phyloP scores from a whole-genome alignment of 2,888 invertebrate species.

The Zeuzera pyrina region DNA sequence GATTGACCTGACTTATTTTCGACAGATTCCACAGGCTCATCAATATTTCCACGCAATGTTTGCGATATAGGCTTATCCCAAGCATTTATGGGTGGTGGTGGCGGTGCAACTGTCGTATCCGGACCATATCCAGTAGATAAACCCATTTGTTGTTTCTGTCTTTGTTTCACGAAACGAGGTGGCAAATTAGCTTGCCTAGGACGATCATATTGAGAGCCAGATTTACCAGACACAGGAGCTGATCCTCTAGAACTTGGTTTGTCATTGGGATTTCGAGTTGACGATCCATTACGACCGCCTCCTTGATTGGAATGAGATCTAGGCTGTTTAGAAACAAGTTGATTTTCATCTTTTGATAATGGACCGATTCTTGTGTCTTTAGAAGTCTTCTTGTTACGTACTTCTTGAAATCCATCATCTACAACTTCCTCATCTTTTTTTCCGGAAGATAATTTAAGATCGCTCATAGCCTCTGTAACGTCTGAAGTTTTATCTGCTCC shows the following conservation, averaged over 20 bases:
- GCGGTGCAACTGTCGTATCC: slow-evolving; percentile 72
- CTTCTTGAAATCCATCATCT: slow-evolving; percentile 87
- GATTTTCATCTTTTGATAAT: slow-evolving; percentile 50
- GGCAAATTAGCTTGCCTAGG: slow-evolving; percentile 78
- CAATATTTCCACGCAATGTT: slow-evolving; percentile 74
- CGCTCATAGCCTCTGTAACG: slow-evolving; percentile 54
- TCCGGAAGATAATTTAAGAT: slow-evolving; percentile 42
- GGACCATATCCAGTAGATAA: slow-evolving; percentile 54
- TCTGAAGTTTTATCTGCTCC: slow-evolving; percentile 49
- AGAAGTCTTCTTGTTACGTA: slow-evolving; percentile 83
- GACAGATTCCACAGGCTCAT: slow-evolving; percentile 37
- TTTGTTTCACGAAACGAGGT: slow-evolving; percentile 84
- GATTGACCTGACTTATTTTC: slow-evolving; percentile 55
- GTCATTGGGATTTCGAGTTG: slow-evolving; percentile 52
- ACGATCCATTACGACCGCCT: slow-evolving; percentile 55
- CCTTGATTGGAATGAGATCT: slow-evolving; percentile 60
- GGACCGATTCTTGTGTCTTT: slow-evolving; percentile 68
- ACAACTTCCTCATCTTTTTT: slow-evolving; percentile 68
- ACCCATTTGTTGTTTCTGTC: slow-evolving; percentile 70
- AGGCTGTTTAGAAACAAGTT: slow-evolving; percentile 41
- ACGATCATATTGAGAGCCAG: slow-evolving; percentile 51
- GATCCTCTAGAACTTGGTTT: slow-evolving; percentile 48
- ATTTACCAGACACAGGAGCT: slow-evolving; percentile 42
- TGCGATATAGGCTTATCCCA: slow-evolving; percentile 90
- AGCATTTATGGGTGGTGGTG: slow-evolving; percentile 84